Conservation (phyloP, 1,140 invertebrate genomes). For the Caenorhabditis latens region DNA sequence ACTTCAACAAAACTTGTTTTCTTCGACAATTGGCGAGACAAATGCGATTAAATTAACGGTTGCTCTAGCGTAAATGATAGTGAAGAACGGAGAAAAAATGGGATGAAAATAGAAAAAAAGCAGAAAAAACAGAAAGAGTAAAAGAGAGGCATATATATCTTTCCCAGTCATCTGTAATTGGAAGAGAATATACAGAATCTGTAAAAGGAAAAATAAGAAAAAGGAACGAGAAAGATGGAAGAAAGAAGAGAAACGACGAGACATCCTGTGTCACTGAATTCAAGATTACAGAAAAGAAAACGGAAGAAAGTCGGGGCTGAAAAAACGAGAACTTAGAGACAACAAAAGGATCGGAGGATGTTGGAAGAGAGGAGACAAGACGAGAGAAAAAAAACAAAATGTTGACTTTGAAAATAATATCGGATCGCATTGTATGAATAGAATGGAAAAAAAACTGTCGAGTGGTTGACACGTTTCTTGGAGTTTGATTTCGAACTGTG, state of each 20-base stretch:
- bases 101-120: background rate
- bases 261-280: slow-evolving; percentile 39
- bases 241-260: background rate
- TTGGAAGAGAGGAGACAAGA: background rate
- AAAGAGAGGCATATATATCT: slow-evolving; percentile 7
- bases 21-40: background rate
- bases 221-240: slow-evolving; percentile 1
- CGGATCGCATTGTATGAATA: background rate
- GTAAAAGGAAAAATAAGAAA: background rate
- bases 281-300: slow-evolving; percentile 22
- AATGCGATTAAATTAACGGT: slow-evolving; percentile 37
- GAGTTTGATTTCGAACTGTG: background rate
- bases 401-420: slow-evolving; percentile 10
- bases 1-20: background rate
- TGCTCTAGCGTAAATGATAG: slow-evolving; percentile 27
- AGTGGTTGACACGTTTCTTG: background rate
- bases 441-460: background rate
- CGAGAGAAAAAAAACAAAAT: slow-evolving; percentile 12
- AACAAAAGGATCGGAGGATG: background rate
- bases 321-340: background rate
- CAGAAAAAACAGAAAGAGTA: background rate
- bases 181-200: slow-evolving; percentile 43
- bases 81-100: background rate
- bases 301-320: too few species aligned
- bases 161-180: slow-evolving; percentile 33